These are phyloP conservation scores for Conus canariensis DNA, from an alignment of 2,888 invertebrate species.

Conservation along the genomic window DNA sequence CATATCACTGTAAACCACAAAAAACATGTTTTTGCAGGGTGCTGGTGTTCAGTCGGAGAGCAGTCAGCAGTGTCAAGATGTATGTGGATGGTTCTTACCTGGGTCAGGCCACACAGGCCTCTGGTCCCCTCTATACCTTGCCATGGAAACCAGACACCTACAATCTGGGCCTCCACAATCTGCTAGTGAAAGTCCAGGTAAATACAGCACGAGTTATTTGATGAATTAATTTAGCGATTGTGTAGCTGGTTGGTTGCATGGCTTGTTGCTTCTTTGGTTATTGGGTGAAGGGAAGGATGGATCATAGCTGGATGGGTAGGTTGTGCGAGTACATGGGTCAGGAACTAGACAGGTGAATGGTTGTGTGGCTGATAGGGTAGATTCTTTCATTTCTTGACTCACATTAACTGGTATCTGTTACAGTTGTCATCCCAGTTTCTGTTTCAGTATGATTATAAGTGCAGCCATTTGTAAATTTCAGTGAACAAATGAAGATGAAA, in stretches of 20 bases:
- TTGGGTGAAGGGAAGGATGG: too few species aligned
- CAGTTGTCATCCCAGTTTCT: too few species aligned
- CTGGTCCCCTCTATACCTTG: constrained; percentile 87
- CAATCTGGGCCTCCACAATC: constrained; percentile 83
- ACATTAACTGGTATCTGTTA: too few species aligned
- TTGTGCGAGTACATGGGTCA: too few species aligned
- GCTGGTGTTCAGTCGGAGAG: constrained; percentile 87
- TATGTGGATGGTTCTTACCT: constrained; percentile 83
- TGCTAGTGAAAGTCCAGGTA: constrained; percentile 74
- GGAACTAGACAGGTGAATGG: too few species aligned
- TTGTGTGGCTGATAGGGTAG: too few species aligned
- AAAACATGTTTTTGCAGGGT: constrained; percentile 81
- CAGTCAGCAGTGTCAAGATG: constrained; percentile 84
- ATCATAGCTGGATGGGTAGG: too few species aligned
- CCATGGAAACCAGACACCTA: constrained; percentile 84
- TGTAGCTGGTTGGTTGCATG: neutral
- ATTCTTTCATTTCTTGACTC: too few species aligned
- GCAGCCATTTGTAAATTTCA: too few species aligned
- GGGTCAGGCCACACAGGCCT: constrained; percentile 81
- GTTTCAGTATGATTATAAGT: neutral
- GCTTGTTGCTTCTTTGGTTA: too few species aligned
- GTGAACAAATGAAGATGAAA: neutral
- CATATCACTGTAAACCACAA: too few species aligned
- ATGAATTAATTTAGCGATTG: neutral
- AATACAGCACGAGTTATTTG: neutral